Conservation (phyloP, 2,113 vertebrate species). For the Xenotilapia caudafasciata region DNA sequence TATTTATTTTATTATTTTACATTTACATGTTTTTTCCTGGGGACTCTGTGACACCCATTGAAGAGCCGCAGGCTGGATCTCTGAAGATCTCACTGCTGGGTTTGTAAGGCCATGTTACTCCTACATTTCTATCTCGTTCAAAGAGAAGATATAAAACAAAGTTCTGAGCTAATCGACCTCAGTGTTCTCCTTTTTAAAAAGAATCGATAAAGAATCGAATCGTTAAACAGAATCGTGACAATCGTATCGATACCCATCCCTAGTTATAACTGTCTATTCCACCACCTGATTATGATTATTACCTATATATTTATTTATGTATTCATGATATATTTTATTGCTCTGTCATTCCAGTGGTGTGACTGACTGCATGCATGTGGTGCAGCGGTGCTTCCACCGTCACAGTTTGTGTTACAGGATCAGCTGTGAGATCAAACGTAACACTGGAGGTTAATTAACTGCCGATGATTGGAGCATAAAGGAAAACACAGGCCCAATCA, state of each 20-base stretch:
- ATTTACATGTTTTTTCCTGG: rapidly evolving
- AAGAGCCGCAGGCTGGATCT: rapidly evolving
- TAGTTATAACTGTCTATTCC: neutral
- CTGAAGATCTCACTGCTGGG: rapidly evolving
- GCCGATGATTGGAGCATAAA: neutral
- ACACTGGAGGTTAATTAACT: neutral
- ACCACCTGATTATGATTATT: neutral
- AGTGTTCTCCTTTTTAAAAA: neutral
- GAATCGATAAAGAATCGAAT: neutral
- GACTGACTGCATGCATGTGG: neutral
- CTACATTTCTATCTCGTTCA: rapidly evolving
- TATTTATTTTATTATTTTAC: too few relatives aligned
- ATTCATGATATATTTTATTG: neutral
- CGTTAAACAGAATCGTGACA: rapidly evolving
- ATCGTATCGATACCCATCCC: neutral
- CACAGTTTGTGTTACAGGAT: neutral
- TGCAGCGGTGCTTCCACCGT: neutral
- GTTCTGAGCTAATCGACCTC: rapidly evolving
- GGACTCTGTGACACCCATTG: rapidly evolving
- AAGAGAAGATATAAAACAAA: neutral
- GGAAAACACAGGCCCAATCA: neutral
- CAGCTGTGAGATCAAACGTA: neutral
- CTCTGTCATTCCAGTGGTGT: neutral
- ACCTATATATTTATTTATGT: neutral
- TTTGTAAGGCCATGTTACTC: neutral